A percentile compares a stretch with the other conserved stretches of the same genome.
phyloP scores from a whole-genome alignment of 2,888 invertebrate species.

The Drosophila testacea region DNA sequence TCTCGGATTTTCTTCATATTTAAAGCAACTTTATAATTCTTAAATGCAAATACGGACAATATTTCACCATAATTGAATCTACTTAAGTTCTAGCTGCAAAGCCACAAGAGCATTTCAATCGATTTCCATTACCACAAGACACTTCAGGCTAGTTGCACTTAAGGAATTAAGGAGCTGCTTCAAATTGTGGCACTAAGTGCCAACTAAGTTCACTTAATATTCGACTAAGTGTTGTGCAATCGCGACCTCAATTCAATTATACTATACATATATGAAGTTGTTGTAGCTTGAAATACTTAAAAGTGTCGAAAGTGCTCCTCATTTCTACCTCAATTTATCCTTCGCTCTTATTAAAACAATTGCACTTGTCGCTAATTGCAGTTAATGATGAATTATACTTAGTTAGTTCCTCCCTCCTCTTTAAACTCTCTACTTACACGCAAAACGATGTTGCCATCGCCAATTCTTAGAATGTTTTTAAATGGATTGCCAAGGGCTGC shows the following conservation, averaged over 20 bases:
- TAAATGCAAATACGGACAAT: not conserved
- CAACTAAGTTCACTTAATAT: constrained; percentile 37
- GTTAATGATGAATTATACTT: constrained; percentile 60
- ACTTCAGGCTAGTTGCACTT: constrained; percentile 26
- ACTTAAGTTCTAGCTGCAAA: constrained; percentile 1
- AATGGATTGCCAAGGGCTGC: constrained; percentile 61
- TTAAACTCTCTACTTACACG: constrained; percentile 72
- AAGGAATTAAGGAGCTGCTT: constrained; percentile 25
- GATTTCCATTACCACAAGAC: constrained; percentile 18
- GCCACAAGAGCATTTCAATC: constrained; percentile 16
- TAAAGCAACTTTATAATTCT: not conserved
- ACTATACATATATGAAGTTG: constrained; percentile 4
- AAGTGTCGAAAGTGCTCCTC: constrained; percentile 11
- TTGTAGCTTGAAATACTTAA: not conserved
- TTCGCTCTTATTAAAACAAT: constrained; percentile 45
- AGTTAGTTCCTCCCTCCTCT: not conserved
- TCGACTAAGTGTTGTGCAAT: constrained; percentile 27
- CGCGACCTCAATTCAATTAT: constrained; percentile 28
- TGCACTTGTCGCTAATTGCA: constrained; percentile 67
- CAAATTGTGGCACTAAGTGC: constrained; percentile 18
- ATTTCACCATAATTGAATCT: not conserved
- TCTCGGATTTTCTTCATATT: no score
- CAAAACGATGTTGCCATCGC: constrained; percentile 83
- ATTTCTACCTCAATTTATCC: not conserved
- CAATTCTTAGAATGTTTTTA: constrained; percentile 81